phyloP scores from a whole-genome alignment of 2,113 vertebrate genomes.

The Equus quagga region DNA sequence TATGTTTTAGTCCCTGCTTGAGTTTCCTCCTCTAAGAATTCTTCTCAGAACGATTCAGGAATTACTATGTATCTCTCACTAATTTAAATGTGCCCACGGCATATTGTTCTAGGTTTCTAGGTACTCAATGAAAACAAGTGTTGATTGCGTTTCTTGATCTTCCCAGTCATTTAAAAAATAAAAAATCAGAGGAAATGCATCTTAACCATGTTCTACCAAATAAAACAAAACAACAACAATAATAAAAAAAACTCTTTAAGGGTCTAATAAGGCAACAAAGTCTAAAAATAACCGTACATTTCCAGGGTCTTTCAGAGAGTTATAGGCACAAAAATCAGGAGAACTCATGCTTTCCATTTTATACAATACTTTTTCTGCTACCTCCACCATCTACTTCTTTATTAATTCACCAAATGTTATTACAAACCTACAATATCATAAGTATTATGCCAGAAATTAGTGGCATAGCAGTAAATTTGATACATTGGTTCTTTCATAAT shows the following conservation, averaged over 20 bases:
- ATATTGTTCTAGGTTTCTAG: neutral
- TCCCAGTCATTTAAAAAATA: neutral
- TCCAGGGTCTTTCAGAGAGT: neutral
- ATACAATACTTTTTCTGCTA: neutral
- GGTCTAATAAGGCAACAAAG: neutral
- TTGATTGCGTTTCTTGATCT: neutral
- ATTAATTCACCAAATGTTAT: neutral
- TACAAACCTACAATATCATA: neutral
- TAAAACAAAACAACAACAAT: too few species aligned
- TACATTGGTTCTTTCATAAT: neutral
- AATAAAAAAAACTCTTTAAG: neutral
- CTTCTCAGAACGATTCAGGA: neutral
- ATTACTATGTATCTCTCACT: neutral
- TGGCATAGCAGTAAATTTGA: neutral
- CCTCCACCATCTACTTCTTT: neutral
- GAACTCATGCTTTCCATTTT: neutral
- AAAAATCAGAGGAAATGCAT: neutral
- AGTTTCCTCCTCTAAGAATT: neutral
- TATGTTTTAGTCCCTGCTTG: neutral
- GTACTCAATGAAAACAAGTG: neutral
- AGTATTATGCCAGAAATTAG: neutral
- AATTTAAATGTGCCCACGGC: too few species aligned
- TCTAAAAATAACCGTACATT: neutral
- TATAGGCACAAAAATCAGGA: neutral
- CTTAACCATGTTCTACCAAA: neutral